Evolutionary conservation across 1,140 invertebrate species (phyloP).

Genomic region (Heliconius hermathena): DNA sequence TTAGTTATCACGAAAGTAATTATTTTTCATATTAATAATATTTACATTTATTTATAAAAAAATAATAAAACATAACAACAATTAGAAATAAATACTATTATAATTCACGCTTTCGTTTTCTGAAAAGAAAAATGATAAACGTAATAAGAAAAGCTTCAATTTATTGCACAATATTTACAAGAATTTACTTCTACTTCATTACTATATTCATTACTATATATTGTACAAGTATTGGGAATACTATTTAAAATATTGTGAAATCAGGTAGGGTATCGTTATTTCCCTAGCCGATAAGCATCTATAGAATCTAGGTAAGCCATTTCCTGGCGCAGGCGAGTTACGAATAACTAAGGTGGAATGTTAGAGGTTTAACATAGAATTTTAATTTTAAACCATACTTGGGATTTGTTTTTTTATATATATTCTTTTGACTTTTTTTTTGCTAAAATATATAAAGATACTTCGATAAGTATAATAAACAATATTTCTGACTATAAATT

Average conservation of each 20-base stretch:
- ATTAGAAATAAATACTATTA: no score
- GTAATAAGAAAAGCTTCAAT: not conserved
- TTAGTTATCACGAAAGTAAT: no score
- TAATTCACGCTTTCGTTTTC: no score
- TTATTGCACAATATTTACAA: not conserved
- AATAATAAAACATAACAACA: no score
- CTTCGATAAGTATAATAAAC: no score
- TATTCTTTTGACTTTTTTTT: not conserved
- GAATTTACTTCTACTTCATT: not conserved
- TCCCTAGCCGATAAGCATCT: constrained; percentile 12
- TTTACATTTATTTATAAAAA: no score
- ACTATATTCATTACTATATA: constrained; percentile 3
- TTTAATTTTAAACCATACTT: not conserved
- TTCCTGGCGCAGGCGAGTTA: not conserved
- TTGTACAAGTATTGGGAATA: constrained; percentile 3
- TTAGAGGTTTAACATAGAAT: constrained; percentile 13
- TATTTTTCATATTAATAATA: no score
- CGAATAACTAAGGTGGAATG: constrained; percentile 9
- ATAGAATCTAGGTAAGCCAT: constrained; percentile 14
- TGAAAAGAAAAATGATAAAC: no score
- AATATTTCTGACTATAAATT: no score
- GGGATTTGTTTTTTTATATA: not conserved
- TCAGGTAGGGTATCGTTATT: constrained; percentile 11
- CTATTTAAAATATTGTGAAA: constrained; percentile 13
- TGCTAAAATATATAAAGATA: not conserved